A percentile compares a stretch with the other conserved stretches of the same genome.
Evolutionary conservation across 2,113 vertebrate genomes (phyloP).

Genomic region (Laterallus jamaicensis): DNA sequence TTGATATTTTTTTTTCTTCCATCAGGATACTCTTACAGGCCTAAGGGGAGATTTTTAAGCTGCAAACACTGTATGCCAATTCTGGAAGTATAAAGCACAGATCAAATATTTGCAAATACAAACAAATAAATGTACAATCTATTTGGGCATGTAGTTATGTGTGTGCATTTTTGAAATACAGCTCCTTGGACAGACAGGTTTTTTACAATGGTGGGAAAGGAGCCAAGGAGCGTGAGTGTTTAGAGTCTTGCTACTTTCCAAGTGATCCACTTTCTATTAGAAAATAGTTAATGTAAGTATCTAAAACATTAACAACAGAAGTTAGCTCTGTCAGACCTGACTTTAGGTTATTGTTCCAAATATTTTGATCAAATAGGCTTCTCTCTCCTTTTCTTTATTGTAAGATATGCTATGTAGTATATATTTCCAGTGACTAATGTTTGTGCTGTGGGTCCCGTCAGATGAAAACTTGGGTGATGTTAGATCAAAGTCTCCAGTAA

Average conservation of each 20-base stretch:
- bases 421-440: background rate
- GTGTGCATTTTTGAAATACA: background rate
- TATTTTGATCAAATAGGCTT: constrained; percentile 53
- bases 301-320: background rate
- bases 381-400: background rate
- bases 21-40: background rate
- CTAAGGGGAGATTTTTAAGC: constrained; percentile 4
- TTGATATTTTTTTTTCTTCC: background rate
- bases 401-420: background rate
- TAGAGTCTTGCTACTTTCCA: background rate
- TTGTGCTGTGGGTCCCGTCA: constrained; percentile 7
- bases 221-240: background rate
- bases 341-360: constrained; percentile 23
- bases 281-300: background rate
- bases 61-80: background rate
- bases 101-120: constrained; percentile 26
- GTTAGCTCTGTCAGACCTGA: constrained; percentile 31
- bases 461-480: constrained; percentile 52
- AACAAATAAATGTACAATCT: background rate
- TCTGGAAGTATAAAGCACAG: background rate
- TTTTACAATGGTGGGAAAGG: background rate
- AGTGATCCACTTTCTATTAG: background rate
- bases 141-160: background rate
- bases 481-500: constrained; percentile 60
- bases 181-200: background rate